phyloP scores from a whole-genome alignment of 2,113 vertebrate genomes.

The Beaufortia kweichowensis region DNA sequence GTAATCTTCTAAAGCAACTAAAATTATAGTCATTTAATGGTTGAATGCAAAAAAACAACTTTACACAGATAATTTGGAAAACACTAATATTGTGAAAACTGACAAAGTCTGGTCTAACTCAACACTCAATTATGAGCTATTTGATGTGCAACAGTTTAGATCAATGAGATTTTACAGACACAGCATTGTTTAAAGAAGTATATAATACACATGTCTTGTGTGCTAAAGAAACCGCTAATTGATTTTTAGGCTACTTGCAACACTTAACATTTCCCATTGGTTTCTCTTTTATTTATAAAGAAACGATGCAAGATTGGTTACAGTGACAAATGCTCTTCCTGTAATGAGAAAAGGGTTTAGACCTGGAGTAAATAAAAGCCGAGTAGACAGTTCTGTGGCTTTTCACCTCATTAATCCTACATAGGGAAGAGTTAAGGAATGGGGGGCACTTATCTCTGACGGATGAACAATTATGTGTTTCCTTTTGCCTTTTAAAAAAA shows the following conservation, averaged over 20 bases:
- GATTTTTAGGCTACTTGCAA: background rate
- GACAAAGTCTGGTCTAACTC: too few relatives aligned
- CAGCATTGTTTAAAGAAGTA: too few relatives aligned
- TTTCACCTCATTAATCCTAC: constrained; percentile 10
- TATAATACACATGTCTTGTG: too few relatives aligned
- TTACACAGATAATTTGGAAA: too few relatives aligned
- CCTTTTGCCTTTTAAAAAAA: background rate
- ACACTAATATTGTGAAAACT: too few relatives aligned
- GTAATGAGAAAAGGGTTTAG: background rate
- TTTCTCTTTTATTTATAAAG: background rate
- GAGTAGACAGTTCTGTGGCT: background rate
- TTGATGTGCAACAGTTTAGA: too few relatives aligned
- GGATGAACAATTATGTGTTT: background rate
- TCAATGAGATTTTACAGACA: too few relatives aligned
- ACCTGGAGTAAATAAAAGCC: background rate
- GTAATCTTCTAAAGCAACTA: background rate
- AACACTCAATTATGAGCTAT: too few relatives aligned
- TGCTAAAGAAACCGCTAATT: background rate
- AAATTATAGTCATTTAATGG: too few relatives aligned
- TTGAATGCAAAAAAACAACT: too few relatives aligned
- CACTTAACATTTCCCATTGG: background rate
- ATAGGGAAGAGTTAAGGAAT: background rate
- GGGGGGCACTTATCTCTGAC: background rate
- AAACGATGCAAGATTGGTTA: background rate
- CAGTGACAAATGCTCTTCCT: background rate